Base-by-base conservation (phyloP, 2,888 invertebrate genomes). In the Parelbella ahira region DNA sequence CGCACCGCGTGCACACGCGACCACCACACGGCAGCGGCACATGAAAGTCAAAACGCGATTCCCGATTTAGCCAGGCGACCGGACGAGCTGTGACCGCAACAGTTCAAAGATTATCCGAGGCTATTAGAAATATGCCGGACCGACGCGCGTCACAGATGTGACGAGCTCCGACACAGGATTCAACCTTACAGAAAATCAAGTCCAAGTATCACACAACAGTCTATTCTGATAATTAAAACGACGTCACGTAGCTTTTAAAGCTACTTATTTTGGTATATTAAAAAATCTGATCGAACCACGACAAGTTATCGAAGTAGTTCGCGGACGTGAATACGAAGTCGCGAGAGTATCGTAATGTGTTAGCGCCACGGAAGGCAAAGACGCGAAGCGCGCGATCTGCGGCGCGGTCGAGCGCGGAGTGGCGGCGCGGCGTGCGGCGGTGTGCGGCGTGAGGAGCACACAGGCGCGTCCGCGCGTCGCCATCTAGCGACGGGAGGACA, bases 381-480 rank as follows among this genome's bases (percentile, higher is more conserved):
- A 73, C 74, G 70, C 78, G 77, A 80, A 54, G 71, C 84, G 84
- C 80, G 81, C 81, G 69, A 49, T 79, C 76, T 59, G 71, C 76
- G 65, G 77, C 88, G 87, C 80, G 76, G 84, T 78, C 77, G 78
- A 75, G 82, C 83, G 86, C 83, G 84, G 87, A 84, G 82, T 83
- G 84, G 72, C 64, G 72, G 68, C 51, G 56, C 69, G 69, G 72
- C 77, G 67, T 70, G 63, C 64, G 67, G 55, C 60, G 56, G 70
- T 68, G 59, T 74, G 69, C 74, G 68, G 69, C 46, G 48, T 37
- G 58, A 63, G 67, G 72, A 73, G 73, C 79, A 77, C 81, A 78
- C 80, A 77, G 68, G 78, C 81, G 78, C 76, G 78, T n/a, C 73
- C 72, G 28, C 46, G 47, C 39, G 58, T 28, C 56, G 54, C 53